Base-by-base conservation (phyloP, 2,888 invertebrate genomes). In the Drosophila colorata region DNA sequence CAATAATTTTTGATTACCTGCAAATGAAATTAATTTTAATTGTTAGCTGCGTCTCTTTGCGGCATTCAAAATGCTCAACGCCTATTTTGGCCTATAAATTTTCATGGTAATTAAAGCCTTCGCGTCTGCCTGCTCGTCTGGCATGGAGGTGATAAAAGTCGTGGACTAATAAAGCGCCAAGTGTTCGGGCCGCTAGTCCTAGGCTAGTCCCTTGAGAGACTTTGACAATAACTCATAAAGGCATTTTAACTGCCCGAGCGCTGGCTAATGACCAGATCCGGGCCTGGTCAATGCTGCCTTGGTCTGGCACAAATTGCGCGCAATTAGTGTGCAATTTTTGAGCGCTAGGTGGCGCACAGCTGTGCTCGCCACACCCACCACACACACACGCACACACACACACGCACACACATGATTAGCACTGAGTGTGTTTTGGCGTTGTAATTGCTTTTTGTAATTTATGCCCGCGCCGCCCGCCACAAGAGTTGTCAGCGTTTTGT, bases 361-460 rank as follows among this genome's bases (percentile, higher is more conserved):
- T 87, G 82, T 52, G 71, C 49, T 14, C 18, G 65, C 65, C 72
- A 68, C 64, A 59, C 69, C 58, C 68, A 55, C 51, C 16, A 35
- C 46, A 37, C 52, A 47, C 48, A 40, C 52, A 48, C 37, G 51
- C 31, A 14, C 23, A 47, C 46, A n/a, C 25, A 33, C 47, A 14
- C 53, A 55, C 57, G 33, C 68, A 31, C 48, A 51, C 59, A 59
- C 61, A 57, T 84, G 87, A 82, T 82, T 84, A 87, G 87, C 68
- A 64, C 61, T 68, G 82, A 52, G 76, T 82, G 79, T 74, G 75
- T 85, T 87, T 88, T 80, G 83, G 88, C 86, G 56, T 71, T 87
- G 86, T 83, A 83, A 83, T 83, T 83, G 86, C 83, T 85, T 83
- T 83, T 83, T 87, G 87, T 85, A 82, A 87, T 82, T 87, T 82